Evolutionary conservation across 53 echinoderm and acorn worm species (phyloP).

Genomic region (Temnopleurus reevesii): DNA sequence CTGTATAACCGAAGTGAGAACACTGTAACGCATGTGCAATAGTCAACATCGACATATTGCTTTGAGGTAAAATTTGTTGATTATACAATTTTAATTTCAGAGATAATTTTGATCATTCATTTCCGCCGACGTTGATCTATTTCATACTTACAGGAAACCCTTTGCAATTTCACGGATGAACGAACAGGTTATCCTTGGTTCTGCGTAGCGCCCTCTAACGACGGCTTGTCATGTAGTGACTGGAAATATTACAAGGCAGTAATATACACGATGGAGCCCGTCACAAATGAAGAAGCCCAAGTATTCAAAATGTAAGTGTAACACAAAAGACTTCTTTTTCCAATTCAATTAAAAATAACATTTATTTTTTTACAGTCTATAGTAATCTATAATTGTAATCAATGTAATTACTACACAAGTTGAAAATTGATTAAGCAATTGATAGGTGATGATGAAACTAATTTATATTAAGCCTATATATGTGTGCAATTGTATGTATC

Average conservation of each 20-base stretch:
- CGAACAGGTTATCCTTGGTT: conserved; percentile 34
- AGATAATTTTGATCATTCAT: no score
- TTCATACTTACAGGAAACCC: not conserved
- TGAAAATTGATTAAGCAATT: not conserved
- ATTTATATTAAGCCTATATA: no score
- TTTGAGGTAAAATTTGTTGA: no score
- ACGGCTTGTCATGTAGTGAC: not conserved
- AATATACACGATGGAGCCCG: not conserved
- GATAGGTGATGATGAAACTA: no score
- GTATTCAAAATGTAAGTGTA: not conserved
- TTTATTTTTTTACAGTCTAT: no score
- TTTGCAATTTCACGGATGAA: conserved; percentile 51
- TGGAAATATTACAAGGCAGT: not conserved
- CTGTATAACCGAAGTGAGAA: no score
- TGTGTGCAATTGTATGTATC: not conserved
- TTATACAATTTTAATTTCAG: no score
- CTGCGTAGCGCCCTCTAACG: conserved; percentile 39
- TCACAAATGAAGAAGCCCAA: not conserved
- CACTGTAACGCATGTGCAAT: no score
- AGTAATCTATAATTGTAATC: not conserved
- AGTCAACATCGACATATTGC: no score
- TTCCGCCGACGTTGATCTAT: no score
- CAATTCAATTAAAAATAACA: no score
- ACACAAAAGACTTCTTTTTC: no score
- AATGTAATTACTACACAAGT: not conserved